Evolutionary conservation across 2,113 vertebrate genomes (phyloP).

Genomic region (Guaruba guarouba): DNA sequence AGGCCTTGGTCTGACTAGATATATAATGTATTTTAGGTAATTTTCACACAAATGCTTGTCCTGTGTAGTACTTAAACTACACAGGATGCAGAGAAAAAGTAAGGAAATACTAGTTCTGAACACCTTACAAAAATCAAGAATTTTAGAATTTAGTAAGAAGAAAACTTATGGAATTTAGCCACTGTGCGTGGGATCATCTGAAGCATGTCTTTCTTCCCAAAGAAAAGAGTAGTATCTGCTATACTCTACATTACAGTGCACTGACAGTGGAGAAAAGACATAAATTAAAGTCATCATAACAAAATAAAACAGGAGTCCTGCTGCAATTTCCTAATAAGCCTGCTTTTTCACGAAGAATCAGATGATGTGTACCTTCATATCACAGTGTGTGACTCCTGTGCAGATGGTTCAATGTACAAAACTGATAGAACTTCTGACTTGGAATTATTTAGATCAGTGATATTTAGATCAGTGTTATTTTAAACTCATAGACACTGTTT

Average conservation of each 20-base stretch:
- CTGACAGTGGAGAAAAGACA: background rate
- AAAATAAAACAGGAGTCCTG: background rate
- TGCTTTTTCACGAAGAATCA: background rate
- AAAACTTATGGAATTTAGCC: background rate
- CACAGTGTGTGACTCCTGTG: background rate
- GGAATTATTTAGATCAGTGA: background rate
- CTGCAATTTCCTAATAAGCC: background rate
- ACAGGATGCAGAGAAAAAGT: background rate
- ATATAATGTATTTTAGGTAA: background rate
- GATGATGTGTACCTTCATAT: background rate
- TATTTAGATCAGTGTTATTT: background rate
- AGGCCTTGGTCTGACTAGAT: background rate
- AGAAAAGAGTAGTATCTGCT: background rate
- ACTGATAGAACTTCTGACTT: background rate
- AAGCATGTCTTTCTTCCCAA: background rate
- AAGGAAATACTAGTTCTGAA: background rate
- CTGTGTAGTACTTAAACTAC: background rate
- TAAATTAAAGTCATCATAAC: accelerated
- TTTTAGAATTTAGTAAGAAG: background rate
- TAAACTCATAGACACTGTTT: background rate
- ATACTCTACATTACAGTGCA: background rate
- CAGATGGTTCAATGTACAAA: background rate
- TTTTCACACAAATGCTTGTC: background rate
- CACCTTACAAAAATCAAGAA: background rate
- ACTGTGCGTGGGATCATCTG: background rate